Evolutionary conservation across 2,888 invertebrate species (phyloP).

Genomic region (Brenthis hecate): DNA sequence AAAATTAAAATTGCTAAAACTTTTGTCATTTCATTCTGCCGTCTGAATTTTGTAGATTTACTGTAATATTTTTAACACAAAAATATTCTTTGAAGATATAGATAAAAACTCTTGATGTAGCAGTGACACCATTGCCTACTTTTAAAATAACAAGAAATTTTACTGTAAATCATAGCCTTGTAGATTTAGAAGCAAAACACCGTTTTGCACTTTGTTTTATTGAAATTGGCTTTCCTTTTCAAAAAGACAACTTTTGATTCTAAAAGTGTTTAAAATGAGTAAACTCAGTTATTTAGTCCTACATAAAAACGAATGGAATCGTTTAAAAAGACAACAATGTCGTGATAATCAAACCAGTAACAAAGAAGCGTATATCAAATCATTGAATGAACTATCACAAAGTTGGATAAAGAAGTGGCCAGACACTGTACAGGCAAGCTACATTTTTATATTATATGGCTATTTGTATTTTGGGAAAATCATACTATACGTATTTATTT

Average conservation of each 20-base stretch:
- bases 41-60: no score
- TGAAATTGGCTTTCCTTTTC: no score
- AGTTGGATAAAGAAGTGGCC: slow-evolving; percentile 60
- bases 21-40: no score
- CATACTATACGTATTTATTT: no score
- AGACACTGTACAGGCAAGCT: slow-evolving; percentile 52
- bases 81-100: background rate
- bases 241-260: background rate
- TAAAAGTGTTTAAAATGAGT: slow-evolving; percentile 6
- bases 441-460: background rate
- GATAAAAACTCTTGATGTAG: background rate
- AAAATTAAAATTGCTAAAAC: no score
- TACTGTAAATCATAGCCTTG: background rate
- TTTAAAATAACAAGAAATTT: no score
- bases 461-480: no score
- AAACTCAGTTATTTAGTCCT: slow-evolving; percentile 42
- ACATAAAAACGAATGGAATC: slow-evolving; percentile 56
- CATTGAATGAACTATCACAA: slow-evolving; percentile 54
- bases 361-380: slow-evolving; percentile 48
- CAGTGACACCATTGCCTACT: background rate
- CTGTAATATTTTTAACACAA: no score
- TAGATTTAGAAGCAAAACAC: slow-evolving; percentile 1
- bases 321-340: slow-evolving; percentile 47
- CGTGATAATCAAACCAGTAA: slow-evolving; percentile 19
- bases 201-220: no score